Conservation (phyloP, 2,113 vertebrate genomes). For the Nymphicus hollandicus region DNA sequence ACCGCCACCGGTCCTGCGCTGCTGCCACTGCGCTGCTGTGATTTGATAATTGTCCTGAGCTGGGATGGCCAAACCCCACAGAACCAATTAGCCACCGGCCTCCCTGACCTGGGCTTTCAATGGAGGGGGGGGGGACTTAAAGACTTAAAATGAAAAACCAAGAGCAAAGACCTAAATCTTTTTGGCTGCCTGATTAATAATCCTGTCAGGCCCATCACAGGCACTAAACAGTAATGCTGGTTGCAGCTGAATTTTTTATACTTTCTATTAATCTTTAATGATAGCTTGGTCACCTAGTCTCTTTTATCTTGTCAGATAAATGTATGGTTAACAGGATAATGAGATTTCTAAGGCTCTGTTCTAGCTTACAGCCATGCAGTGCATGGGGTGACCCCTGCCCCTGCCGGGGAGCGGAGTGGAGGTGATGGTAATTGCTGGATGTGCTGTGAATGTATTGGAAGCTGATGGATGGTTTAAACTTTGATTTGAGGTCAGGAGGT, state of each 20-base stretch:
- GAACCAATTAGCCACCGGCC: conserved; percentile 82
- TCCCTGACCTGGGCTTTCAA: conserved; percentile 74
- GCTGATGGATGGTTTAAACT: conserved; percentile 75
- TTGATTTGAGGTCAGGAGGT: conserved; percentile 73
- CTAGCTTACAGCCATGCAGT: conserved; percentile 72
- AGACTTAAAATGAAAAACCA: conserved; percentile 70
- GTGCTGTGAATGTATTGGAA: conserved; percentile 66
- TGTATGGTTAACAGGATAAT: conserved; percentile 93
- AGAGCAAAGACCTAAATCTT: conserved; percentile 84
- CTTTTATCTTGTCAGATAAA: conserved; percentile 94
- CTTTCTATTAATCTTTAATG: conserved; percentile 93
- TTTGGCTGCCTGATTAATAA: conserved; percentile 89
- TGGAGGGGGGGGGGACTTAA: conserved; percentile 68
- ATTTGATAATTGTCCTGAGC: conserved; percentile 80
- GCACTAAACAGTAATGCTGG: conserved; percentile 86
- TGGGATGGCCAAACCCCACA: conserved; percentile 76
- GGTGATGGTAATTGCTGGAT: conserved; percentile 74
- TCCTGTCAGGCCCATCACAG: conserved; percentile 86
- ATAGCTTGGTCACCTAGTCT: conserved; percentile 82
- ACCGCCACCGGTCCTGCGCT: not conserved
- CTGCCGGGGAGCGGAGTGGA: conserved; percentile 47
- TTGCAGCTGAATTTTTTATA: conserved; percentile 82
- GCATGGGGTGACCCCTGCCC: conserved; percentile 63
- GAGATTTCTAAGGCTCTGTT: conserved; percentile 79
- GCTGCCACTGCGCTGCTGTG: not conserved